A percentile compares a stretch with the other conserved stretches of the same genome.
These are phyloP conservation scores for Diarsia brunnea DNA, from an alignment of 2,888 invertebrate species.

Conservation along the genomic window DNA sequence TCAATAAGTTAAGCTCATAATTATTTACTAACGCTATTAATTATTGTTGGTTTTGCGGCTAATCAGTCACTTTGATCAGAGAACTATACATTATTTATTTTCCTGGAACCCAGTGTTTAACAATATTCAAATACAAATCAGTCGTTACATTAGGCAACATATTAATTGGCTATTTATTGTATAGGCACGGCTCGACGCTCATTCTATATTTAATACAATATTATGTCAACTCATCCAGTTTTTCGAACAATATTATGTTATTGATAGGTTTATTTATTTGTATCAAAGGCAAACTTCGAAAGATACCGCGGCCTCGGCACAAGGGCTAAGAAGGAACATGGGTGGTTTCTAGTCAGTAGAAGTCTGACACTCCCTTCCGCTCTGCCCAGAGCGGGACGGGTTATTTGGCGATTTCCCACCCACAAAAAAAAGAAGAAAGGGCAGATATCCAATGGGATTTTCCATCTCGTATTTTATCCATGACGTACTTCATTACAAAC, in stretches of 20 bases:
- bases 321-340: too few relatives aligned
- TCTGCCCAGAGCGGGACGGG: too few relatives aligned
- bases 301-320: too few relatives aligned
- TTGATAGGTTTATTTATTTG: not conserved
- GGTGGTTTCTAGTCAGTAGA: too few relatives aligned
- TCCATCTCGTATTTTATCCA: too few relatives aligned
- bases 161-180: not conserved
- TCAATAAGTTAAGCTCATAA: not conserved
- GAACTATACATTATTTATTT: not conserved
- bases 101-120: slow-evolving; percentile 1
- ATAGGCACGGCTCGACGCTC: not conserved
- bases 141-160: not conserved
- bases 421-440: too few relatives aligned
- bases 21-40: not conserved
- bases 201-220: not conserved
- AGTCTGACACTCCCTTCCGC: too few relatives aligned
- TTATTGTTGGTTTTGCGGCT: not conserved
- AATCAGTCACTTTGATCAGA: not conserved
- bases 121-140: not conserved
- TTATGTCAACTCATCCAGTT: not conserved
- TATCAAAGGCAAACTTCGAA: too few relatives aligned
- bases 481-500: not conserved
- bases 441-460: too few relatives aligned
- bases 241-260: not conserved
- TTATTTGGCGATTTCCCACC: too few relatives aligned